Base-by-base conservation (phyloP, 2,113 vertebrate species). In the Dendrocopos noguchii region DNA sequence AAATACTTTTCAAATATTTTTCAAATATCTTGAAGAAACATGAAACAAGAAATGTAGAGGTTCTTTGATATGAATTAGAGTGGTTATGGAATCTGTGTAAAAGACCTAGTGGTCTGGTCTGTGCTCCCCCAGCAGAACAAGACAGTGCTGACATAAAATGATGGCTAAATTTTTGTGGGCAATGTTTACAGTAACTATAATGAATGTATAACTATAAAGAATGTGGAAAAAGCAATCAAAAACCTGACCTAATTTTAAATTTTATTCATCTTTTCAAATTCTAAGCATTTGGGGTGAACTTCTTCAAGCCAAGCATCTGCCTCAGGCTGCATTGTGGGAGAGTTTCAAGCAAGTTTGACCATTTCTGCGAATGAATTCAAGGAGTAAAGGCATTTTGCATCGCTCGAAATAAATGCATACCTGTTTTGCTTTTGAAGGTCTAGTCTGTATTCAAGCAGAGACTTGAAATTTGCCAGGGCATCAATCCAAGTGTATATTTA, bases 361-460 rank as follows among this genome's bases (percentile, higher is more conserved):
- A 18, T 84, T 88, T 91, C 78, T 75, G 55, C 66, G 53, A 88
- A 72, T 0, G 3, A 84, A 42, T 66, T 73, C 87, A 82, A 80
- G 59, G 33, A 70, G 21, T 56, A 53, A 93, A 66, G 28, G 47
- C 56, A 39, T 88, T 95, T 91, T 83, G 36, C 76, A 42, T 85
- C 10, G 63, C 57, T 77, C 63, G 72, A 85, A 85, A 90, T 77
- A 75, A 91, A 67, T 80, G 47, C 36, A 27, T 93, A 86, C 61
- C 82, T 90, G 22, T 64, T 90, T 60, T 42, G 34, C 34, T 95
- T 91, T 85, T 74, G 82, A 90, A 88, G 27, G 50, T 76, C 14
- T 76, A 93, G 52, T 64, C 55, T 88, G 56, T 73, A 93, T 90
- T 84, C 86, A 84, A 79, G 86, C 66, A 95, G 55, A 88, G 74